phyloP scores from a whole-genome alignment of 2,888 invertebrate genomes.

The Clitarchus hookeri region DNA sequence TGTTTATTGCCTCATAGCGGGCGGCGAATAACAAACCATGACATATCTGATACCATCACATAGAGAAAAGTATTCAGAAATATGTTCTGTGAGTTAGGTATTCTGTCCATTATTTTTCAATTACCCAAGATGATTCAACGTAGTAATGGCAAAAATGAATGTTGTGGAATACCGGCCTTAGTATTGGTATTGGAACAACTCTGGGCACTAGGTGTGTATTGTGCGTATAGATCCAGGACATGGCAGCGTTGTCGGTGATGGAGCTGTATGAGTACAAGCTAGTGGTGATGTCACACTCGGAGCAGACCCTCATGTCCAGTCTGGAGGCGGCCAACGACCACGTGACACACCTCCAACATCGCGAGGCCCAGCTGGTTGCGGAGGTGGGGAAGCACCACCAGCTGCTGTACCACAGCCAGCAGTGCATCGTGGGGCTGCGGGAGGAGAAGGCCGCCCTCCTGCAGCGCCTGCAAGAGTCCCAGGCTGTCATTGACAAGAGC shows the following conservation, averaged over 20 bases:
- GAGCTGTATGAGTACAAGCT: slow-evolving; percentile 70
- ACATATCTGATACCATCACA: no score
- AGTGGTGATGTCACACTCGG: slow-evolving; percentile 59
- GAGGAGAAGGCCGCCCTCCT: slow-evolving; percentile 48
- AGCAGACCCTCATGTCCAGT: slow-evolving; percentile 56
- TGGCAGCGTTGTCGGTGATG: slow-evolving; percentile 70
- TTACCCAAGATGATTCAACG: no score
- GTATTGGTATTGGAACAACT: no score
- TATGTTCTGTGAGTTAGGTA: no score
- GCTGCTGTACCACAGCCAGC: slow-evolving; percentile 57
- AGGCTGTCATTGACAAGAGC: slow-evolving; percentile 23
- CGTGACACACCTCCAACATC: slow-evolving; percentile 58
- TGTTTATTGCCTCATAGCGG: no score
- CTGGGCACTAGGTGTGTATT: no score
- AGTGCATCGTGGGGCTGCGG: slow-evolving; percentile 56
- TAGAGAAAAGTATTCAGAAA: no score
- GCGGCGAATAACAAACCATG: no score
- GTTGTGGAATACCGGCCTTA: no score
- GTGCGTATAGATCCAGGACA: slow-evolving; percentile 55
- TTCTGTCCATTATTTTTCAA: no score
- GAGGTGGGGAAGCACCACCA: slow-evolving; percentile 58
- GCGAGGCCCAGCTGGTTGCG: slow-evolving; percentile 56
- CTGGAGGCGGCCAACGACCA: slow-evolving; percentile 60
- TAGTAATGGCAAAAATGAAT: no score
- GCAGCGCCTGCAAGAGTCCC: slow-evolving; percentile 30